Percentiles rank a stretch among this genome's conserved stretches.
phyloP scores from a whole-genome alignment of 2,797 vertebrate species.

The Lagorchestes hirsutus region DNA sequence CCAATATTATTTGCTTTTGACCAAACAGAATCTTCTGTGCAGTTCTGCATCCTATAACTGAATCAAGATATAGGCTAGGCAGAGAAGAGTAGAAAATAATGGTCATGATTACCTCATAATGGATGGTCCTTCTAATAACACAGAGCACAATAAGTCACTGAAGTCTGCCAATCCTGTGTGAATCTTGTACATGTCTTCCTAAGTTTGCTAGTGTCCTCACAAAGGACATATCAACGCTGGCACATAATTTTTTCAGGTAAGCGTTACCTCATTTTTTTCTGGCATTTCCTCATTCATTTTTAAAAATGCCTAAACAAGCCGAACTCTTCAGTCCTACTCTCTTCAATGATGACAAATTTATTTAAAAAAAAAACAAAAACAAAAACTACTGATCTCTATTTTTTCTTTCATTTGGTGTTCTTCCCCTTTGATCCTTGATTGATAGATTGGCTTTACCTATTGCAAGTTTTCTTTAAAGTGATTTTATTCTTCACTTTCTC shows the following conservation, averaged over 20 bases:
- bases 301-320: neutral
- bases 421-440: neutral
- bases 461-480: neutral
- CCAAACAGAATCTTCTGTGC: neutral
- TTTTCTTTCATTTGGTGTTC: neutral
- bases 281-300: neutral
- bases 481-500: neutral
- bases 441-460: neutral
- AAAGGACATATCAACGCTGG: neutral
- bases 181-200: neutral
- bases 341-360: neutral
- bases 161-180: neutral
- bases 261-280: neutral
- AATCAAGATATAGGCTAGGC: neutral
- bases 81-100: constrained; percentile 3
- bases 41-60: neutral
- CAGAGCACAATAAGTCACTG: neutral
- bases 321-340: neutral
- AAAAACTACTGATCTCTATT: neutral
- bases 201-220: neutral
- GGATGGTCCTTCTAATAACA: neutral
- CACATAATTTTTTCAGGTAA: neutral
- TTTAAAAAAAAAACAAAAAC: neutral
- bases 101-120: neutral
- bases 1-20: neutral